Conservation (phyloP, 1,140 invertebrate genomes). For the Zaprionus gabonicus region DNA sequence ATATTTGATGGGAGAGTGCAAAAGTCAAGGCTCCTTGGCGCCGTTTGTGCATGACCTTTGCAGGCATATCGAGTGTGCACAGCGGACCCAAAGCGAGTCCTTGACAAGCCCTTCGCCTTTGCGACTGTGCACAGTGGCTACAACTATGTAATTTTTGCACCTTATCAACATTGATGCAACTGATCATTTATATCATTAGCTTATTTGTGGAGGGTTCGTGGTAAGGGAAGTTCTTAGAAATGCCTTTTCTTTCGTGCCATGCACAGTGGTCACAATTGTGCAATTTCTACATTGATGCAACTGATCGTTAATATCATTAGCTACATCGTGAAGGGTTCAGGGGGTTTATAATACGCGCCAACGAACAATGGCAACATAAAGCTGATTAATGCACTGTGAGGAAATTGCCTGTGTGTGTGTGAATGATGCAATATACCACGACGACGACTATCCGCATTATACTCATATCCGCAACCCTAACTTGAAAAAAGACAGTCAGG, state of each 20-base stretch:
- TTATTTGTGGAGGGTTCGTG: neutral
- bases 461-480: constrained; percentile 50
- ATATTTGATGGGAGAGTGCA: constrained; percentile 73
- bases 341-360: constrained; percentile 30
- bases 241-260: neutral
- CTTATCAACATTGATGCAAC: constrained; percentile 16
- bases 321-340: neutral
- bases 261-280: constrained; percentile 61
- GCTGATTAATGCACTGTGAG: constrained; percentile 72
- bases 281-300: constrained; percentile 29
- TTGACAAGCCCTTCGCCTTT: constrained; percentile 52
- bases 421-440: constrained; percentile 2
- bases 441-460: constrained; percentile 10
- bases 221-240: constrained; percentile 55
- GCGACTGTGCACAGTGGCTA: constrained; percentile 52
- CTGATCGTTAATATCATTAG: constrained; percentile 6
- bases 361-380: constrained; percentile 38
- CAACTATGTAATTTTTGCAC: constrained; percentile 29
- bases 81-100: constrained; percentile 42
- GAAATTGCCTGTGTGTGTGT: constrained; percentile 39
- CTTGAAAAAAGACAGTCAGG: constrained; percentile 28
- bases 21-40: constrained; percentile 75
- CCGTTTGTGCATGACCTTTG: constrained; percentile 70
- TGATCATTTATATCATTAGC: neutral
- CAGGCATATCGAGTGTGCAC: constrained; percentile 50